A percentile compares a stretch with the other conserved stretches of the same genome.
Conservation (phyloP, 2,797 vertebrate genomes). For the Etheostoma nigrum region DNA sequence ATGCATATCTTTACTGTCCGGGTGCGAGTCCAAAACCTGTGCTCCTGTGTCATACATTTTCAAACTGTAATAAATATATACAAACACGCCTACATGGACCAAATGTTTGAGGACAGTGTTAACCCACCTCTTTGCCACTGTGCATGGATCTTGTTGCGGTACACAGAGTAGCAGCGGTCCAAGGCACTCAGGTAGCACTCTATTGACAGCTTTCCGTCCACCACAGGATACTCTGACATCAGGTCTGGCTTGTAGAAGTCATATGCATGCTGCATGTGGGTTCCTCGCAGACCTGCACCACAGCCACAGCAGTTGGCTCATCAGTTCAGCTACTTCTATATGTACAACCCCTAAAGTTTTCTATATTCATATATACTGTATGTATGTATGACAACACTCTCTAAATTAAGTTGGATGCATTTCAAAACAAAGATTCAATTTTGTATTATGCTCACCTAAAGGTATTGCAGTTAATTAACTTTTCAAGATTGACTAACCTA, state of each 20-base stretch:
- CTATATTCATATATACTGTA: not conserved
- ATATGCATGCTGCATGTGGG: conserved; percentile 97
- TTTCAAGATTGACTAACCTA: not conserved
- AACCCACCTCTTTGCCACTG: conserved; percentile 95
- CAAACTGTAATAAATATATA: not conserved
- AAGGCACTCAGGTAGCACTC: conserved; percentile 97
- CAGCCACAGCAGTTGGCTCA: not conserved
- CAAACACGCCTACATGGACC: not conserved
- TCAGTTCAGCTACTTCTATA: not conserved
- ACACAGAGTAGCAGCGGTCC: conserved; percentile 95
- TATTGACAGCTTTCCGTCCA: conserved; percentile 97
- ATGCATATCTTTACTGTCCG: too few relatives aligned
- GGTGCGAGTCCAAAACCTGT: too few relatives aligned
- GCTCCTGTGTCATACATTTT: too few relatives aligned
- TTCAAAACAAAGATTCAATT: not conserved
- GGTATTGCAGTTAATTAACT: not conserved
- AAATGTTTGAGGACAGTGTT: not conserved
- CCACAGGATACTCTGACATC: conserved; percentile 96
- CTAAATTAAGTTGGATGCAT: not conserved
- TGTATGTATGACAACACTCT: not conserved
- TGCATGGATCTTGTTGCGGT: conserved; percentile 93
- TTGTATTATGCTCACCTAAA: not conserved
- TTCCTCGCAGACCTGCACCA: conserved; percentile 92
- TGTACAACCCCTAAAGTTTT: not conserved
- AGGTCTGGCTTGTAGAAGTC: conserved; percentile 99